Conservation (phyloP, 2,113 vertebrate genomes). For the Drymodes brunneopygia region DNA sequence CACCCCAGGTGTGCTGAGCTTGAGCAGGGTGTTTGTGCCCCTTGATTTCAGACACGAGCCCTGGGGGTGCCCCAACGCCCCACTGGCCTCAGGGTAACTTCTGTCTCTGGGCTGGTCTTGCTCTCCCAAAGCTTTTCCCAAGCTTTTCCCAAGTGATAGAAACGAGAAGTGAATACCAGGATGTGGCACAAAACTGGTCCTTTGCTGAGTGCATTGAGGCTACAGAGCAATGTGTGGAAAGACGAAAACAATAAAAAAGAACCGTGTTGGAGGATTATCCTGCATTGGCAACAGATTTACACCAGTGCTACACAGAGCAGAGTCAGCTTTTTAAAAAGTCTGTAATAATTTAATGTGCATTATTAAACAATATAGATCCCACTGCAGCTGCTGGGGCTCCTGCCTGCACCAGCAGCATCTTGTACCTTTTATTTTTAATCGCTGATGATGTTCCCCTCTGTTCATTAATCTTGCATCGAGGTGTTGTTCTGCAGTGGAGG, state of each 20-base stretch:
- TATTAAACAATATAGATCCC: neutral
- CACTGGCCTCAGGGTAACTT: accelerated
- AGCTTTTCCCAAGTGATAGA: neutral
- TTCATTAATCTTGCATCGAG: neutral
- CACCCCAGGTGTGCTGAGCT: accelerated
- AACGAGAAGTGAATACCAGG: accelerated
- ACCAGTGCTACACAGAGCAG: neutral
- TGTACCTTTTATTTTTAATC: neutral
- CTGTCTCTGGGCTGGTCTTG: neutral
- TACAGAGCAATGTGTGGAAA: accelerated
- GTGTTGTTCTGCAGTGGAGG: neutral
- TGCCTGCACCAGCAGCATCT: neutral
- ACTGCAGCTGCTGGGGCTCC: neutral
- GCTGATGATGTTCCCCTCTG: neutral
- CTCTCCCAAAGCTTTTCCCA: accelerated
- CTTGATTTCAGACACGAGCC: accelerated
- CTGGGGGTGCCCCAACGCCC: accelerated
- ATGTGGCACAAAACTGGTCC: accelerated
- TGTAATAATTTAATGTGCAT: neutral
- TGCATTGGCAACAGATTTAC: accelerated
- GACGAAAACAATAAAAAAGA: too few species aligned
- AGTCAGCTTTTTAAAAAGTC: neutral
- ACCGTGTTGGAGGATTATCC: accelerated
- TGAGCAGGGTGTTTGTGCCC: accelerated
- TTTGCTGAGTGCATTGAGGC: accelerated